Conservation (phyloP, 2,113 vertebrate species). For the Cochlearius cochlearius region DNA sequence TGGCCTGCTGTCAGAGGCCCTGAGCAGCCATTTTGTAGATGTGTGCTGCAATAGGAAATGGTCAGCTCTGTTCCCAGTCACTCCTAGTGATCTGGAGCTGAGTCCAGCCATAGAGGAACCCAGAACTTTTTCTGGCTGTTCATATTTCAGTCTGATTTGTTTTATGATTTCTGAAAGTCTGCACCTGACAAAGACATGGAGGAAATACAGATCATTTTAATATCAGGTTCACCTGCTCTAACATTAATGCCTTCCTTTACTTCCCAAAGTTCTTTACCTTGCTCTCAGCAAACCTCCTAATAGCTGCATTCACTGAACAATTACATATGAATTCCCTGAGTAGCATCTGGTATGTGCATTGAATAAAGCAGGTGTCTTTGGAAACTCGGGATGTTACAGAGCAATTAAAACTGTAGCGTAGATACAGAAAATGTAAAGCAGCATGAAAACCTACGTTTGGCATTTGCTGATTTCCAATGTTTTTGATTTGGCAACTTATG, state of each 20-base stretch:
- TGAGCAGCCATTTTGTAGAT: background rate
- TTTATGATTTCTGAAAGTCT: background rate
- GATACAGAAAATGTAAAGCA: background rate
- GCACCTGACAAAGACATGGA: background rate
- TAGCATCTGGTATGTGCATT: background rate
- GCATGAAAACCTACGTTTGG: background rate
- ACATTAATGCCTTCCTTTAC: background rate
- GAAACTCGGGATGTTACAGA: background rate
- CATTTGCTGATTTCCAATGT: background rate
- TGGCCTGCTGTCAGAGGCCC: background rate
- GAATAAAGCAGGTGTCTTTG: background rate
- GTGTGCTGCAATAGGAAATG: background rate
- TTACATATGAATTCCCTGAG: background rate
- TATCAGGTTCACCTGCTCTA: background rate
- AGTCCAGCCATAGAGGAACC: background rate
- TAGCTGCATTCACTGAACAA: background rate
- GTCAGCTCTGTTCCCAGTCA: background rate
- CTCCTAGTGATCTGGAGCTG: background rate
- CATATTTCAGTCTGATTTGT: background rate
- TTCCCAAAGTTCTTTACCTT: background rate
- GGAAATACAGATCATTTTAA: background rate
- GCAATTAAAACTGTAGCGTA: background rate
- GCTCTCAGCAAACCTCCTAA: background rate
- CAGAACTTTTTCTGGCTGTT: background rate
- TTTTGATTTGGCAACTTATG: background rate